Conservation (phyloP, 1,140 invertebrate genomes). For the Eulimnadia texana region DNA sequence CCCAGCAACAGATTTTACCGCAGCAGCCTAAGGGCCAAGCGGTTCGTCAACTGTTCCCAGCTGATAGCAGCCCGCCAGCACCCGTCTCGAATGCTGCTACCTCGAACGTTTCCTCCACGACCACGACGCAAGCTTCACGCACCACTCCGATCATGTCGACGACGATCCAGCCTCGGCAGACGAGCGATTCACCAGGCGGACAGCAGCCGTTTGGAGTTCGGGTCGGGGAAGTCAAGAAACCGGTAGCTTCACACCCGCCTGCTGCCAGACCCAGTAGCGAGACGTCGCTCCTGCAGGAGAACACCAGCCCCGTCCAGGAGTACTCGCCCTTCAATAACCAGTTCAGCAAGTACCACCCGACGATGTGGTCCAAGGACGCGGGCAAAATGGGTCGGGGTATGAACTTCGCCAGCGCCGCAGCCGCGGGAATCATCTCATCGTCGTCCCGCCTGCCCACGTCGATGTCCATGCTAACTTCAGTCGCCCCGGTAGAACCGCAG, state of each 20-base stretch:
- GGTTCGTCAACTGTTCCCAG: constrained; percentile 17
- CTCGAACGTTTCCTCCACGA: no score
- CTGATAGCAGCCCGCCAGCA: background rate
- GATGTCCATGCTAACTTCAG: constrained; percentile 33
- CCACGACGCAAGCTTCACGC: no score
- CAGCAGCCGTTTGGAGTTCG: constrained; percentile 5
- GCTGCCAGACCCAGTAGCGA: constrained; percentile 8
- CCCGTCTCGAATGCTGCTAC: background rate
- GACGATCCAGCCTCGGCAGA: background rate
- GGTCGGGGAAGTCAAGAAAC: background rate
- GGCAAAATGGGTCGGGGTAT: constrained; percentile 13
- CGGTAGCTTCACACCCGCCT: constrained; percentile 1
- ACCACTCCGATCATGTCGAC: constrained; percentile 1
- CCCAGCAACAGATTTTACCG: constrained; percentile 17
- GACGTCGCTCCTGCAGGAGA: background rate
- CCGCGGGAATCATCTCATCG: constrained; percentile 20
- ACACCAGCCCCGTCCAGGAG: constrained; percentile 28
- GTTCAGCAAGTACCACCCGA: constrained; percentile 35
- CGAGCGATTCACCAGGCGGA: background rate
- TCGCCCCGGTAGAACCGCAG: constrained; percentile 39
- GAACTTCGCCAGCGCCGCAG: constrained; percentile 24
- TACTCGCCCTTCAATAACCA: constrained; percentile 66
- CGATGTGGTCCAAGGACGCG: constrained; percentile 11
- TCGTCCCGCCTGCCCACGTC: constrained; percentile 21
- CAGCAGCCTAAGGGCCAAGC: constrained; percentile 21